phyloP scores from a whole-genome alignment of 2,113 vertebrate species.

The Etheostoma cragini region DNA sequence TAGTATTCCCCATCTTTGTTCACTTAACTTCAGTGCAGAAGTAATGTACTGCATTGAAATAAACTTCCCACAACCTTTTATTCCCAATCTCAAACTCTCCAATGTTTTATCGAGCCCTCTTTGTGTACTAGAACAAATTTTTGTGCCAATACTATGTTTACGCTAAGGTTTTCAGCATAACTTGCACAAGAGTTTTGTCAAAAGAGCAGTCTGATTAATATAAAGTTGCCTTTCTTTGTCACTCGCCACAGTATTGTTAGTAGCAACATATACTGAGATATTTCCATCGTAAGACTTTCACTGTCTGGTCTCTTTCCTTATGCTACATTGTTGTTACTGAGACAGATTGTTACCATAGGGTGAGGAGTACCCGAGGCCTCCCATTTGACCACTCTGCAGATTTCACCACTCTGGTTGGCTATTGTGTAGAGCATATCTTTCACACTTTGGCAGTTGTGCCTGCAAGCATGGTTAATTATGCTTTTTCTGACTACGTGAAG shows the following conservation, averaged over 20 bases:
- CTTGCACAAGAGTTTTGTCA: constrained; percentile 75
- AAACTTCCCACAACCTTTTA: constrained; percentile 22
- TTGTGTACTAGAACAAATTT: constrained; percentile 35
- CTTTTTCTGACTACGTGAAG: constrained; percentile 31
- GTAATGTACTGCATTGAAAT: constrained; percentile 84
- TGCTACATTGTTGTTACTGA: constrained; percentile 2
- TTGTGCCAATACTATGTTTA: constrained; percentile 76
- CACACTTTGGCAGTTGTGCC: constrained; percentile 52
- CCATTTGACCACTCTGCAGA: constrained; percentile 31
- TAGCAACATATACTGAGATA: constrained; percentile 44
- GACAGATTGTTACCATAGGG: constrained; percentile 6
- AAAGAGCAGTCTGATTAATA: constrained; percentile 59
- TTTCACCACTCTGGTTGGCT: constrained; percentile 41
- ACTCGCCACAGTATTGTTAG: constrained; percentile 25
- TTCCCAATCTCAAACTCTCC: constrained; percentile 17
- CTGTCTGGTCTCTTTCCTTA: constrained; percentile 33
- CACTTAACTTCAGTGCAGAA: constrained; percentile 73
- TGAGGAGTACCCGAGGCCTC: constrained; percentile 18
- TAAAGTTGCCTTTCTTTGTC: constrained; percentile 64
- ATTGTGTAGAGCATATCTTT: constrained; percentile 27
- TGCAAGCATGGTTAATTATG: constrained; percentile 44
- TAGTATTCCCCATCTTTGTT: constrained; percentile 48
- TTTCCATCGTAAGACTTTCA: constrained; percentile 27
- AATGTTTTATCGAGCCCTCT: constrained; percentile 35
- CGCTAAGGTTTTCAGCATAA: constrained; percentile 71